These are phyloP conservation scores for Sphenopsis melanotis DNA, from an alignment of 2,797 vertebrate genomes.

Conservation along the genomic window DNA sequence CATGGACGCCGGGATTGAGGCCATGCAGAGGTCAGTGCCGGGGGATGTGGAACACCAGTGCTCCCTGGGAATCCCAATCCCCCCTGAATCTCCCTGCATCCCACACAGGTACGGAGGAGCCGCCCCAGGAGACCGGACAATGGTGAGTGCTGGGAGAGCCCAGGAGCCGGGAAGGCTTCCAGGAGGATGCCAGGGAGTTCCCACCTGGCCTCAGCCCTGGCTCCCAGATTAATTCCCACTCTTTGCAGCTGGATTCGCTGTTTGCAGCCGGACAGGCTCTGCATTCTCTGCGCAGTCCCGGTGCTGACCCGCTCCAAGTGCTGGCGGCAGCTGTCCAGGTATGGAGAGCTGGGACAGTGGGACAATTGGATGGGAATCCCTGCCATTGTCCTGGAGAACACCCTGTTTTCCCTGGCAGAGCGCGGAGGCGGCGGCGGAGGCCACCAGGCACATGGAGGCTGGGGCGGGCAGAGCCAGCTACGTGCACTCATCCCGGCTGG, in stretches of 20 bases:
- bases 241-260: constrained; percentile 86
- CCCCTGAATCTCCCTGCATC: background rate
- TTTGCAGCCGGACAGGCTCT: constrained; percentile 84
- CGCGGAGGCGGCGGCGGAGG: constrained; percentile 81
- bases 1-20: constrained; percentile 86
- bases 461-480: constrained; percentile 91
- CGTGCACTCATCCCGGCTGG: constrained; percentile 79
- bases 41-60: accelerated
- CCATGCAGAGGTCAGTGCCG: constrained; percentile 83
- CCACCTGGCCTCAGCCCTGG: background rate
- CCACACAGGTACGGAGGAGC: constrained; percentile 87
- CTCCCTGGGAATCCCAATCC: background rate
- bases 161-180: background rate
- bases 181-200: background rate
- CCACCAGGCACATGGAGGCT: constrained; percentile 83
- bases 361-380: accelerated
- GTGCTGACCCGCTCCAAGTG: constrained; percentile 64
- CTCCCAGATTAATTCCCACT: background rate
- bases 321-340: constrained; percentile 83
- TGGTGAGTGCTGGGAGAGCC: constrained; percentile 76
- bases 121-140: constrained; percentile 88
- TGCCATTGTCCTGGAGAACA: accelerated
- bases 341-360: background rate
- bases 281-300: constrained; percentile 70
- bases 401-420: constrained; percentile 65